Evolutionary conservation across 2,888 invertebrate species (phyloP).

Genomic region (Morpho helenor): DNA sequence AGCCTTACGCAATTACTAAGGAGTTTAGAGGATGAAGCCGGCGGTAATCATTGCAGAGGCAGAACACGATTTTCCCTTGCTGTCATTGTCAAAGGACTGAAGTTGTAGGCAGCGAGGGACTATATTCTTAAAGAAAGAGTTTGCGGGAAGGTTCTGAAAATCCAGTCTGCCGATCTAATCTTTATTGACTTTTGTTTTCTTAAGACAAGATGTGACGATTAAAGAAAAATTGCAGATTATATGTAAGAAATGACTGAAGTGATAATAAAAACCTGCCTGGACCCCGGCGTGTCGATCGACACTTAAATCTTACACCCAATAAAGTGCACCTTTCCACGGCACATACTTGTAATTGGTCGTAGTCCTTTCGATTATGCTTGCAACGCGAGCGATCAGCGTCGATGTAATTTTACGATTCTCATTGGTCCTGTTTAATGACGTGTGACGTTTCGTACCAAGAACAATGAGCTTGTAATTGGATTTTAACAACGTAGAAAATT

Average conservation of each 20-base stretch:
- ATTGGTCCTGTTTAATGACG: constrained; percentile 73
- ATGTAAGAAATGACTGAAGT: constrained; percentile 12
- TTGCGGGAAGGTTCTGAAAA: no score
- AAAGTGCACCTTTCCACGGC: constrained; percentile 63
- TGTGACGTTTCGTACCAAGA: constrained; percentile 62
- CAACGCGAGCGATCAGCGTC: constrained; percentile 43
- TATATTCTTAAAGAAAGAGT: no score
- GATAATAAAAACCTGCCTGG: constrained; percentile 67
- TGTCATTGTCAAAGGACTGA: no score
- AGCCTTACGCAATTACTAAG: no score
- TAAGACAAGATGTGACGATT: background rate
- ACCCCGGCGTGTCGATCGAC: constrained; percentile 67
- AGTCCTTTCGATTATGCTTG: constrained; percentile 54
- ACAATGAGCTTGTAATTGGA: constrained; percentile 70
- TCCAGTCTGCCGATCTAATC: no score
- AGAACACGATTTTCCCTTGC: no score
- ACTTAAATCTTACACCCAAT: constrained; percentile 78
- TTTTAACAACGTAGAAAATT: constrained; percentile 59
- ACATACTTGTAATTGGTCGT: constrained; percentile 71
- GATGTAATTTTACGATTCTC: constrained; percentile 69
- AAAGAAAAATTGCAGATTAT: constrained; percentile 27
- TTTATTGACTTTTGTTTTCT: no score
- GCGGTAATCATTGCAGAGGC: no score
- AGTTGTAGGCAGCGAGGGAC: no score
- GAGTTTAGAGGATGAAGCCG: no score